These are phyloP conservation scores for Anoura caudifer DNA, from an alignment of 2,113 vertebrate species.

Conservation along the genomic window DNA sequence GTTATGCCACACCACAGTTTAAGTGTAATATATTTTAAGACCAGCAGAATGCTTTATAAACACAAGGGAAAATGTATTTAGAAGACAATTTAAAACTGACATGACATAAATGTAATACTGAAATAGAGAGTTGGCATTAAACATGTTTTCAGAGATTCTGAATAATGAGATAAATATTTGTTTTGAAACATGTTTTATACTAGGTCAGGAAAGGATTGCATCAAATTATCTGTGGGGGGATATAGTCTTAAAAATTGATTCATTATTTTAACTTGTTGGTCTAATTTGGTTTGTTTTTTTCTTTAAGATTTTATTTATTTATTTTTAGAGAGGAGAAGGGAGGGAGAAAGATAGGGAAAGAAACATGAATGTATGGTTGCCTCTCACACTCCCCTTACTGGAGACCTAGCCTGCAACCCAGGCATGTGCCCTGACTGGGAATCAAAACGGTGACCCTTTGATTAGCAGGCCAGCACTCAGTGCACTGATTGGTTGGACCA, in stretches of 20 bases:
- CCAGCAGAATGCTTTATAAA: neutral
- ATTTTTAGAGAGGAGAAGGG: too few relatives aligned
- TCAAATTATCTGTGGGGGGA: neutral
- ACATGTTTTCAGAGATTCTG: neutral
- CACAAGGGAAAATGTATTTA: neutral
- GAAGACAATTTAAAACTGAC: slow-evolving; percentile 5
- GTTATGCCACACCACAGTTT: neutral
- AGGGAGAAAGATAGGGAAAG: too few relatives aligned
- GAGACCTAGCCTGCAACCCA: too few relatives aligned
- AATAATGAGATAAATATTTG: neutral
- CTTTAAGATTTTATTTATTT: too few relatives aligned
- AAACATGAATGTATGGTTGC: too few relatives aligned
- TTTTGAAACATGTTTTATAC: neutral
- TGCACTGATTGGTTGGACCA: too few relatives aligned
- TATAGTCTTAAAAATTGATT: neutral
- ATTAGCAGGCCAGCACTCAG: too few relatives aligned
- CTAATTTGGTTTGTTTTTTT: neutral
- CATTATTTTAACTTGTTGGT: neutral
- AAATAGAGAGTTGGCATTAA: neutral
- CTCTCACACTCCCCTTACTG: too few relatives aligned
- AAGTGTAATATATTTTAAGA: neutral
- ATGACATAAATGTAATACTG: neutral
- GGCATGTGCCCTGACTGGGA: too few relatives aligned
- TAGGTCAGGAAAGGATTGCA: neutral
- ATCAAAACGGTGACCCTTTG: too few relatives aligned